These are phyloP conservation scores for Drosophila sturtevanti DNA, from an alignment of 1,140 invertebrate genomes.

Conservation along the genomic window DNA sequence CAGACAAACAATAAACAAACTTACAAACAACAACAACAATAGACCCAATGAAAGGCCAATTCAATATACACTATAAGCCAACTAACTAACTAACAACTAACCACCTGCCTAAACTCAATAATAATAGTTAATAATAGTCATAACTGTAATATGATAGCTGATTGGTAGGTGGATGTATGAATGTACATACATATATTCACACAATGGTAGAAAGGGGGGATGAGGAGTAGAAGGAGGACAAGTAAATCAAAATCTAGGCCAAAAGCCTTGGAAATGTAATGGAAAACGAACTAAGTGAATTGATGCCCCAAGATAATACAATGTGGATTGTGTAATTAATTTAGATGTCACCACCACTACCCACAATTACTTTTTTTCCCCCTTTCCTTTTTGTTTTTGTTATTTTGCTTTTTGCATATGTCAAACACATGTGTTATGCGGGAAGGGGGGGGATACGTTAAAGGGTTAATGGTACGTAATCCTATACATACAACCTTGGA, in stretches of 20 bases:
- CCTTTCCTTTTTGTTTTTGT: too few species aligned
- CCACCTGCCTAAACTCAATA: conserved; percentile 27
- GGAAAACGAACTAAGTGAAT: conserved; percentile 36
- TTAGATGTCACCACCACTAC: background rate
- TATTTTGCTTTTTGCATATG: conserved; percentile 24
- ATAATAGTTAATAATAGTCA: conserved; percentile 21
- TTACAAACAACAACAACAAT: conserved; percentile 45
- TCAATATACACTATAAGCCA: conserved; percentile 4
- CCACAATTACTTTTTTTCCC: too few species aligned
- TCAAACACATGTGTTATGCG: conserved; percentile 24
- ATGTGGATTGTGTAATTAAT: conserved; percentile 2
- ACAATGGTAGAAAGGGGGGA: too few species aligned
- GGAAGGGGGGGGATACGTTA: background rate
- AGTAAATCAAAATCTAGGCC: conserved; percentile 43
- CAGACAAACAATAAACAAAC: background rate
- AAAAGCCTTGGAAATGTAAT: conserved; percentile 37
- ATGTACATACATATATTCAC: too few species aligned
- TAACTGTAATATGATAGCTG: conserved; percentile 30
- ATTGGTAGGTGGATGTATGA: conserved; percentile 10
- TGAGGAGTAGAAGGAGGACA: conserved; percentile 14
- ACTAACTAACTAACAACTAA: conserved; percentile 22
- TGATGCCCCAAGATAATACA: conserved; percentile 21
- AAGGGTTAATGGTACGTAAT: conserved; percentile 24
- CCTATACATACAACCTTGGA: conserved; percentile 47
- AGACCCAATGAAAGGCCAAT: conserved; percentile 37